Evolutionary conservation across 1,140 invertebrate genomes (phyloP).

Genomic region (Halesus radiatus): DNA sequence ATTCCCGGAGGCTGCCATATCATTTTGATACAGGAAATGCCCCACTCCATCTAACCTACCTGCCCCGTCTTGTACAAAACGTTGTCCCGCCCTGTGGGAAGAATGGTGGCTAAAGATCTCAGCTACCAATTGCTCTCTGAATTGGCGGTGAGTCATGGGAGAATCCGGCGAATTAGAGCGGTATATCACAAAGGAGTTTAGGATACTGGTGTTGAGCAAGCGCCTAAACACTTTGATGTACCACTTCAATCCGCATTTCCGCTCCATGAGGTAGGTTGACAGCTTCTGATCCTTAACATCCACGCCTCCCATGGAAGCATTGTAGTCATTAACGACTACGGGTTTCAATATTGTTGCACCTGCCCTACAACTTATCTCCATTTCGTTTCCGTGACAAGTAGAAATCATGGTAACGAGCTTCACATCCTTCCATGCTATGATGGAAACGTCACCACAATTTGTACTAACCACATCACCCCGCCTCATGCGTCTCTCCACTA

Average conservation of each 20-base stretch:
- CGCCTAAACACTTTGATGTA: constrained; percentile 41
- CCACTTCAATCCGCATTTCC: constrained; percentile 52
- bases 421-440: background rate
- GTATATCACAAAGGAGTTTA: background rate
- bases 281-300: constrained; percentile 59
- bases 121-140: background rate
- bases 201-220: background rate
- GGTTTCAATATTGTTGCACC: background rate
- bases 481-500: background rate
- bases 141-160: background rate
- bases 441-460: background rate
- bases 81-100: background rate
- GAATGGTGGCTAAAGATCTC: background rate
- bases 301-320: constrained; percentile 59
- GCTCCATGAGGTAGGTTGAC: constrained; percentile 50
- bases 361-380: background rate
- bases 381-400: background rate
- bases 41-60: background rate
- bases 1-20: background rate
- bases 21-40: background rate
- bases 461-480: background rate
- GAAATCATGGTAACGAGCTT: background rate
- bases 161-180: background rate
- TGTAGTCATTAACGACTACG: constrained; percentile 4
- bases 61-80: background rate